These are phyloP conservation scores for Lethenteron camtschaticum DNA, from an alignment of 2,113 vertebrate genomes.

Conservation along the genomic window DNA sequence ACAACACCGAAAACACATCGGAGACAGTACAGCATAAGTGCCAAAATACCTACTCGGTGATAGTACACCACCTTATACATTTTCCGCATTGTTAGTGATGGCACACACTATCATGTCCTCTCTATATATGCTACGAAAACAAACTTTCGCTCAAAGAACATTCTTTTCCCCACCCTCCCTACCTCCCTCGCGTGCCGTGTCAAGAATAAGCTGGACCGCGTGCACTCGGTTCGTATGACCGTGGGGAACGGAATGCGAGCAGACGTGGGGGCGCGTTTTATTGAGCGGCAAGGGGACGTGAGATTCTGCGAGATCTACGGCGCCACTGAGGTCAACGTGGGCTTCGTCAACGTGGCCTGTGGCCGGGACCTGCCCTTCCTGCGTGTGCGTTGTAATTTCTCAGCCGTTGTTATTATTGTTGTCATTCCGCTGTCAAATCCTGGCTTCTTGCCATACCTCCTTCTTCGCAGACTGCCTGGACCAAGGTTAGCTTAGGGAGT, in stretches of 20 bases:
- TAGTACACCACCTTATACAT: too few species aligned
- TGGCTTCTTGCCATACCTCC: too few species aligned
- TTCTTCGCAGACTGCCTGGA: too few species aligned
- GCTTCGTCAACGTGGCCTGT: slow-evolving; percentile 40
- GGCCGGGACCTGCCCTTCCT: slow-evolving; percentile 34
- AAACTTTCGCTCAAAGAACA: too few species aligned
- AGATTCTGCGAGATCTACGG: slow-evolving; percentile 76
- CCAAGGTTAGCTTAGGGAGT: too few species aligned
- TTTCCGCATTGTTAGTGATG: too few species aligned
- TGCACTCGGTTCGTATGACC: slow-evolving; percentile 47
- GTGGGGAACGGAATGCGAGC: slow-evolving; percentile 57
- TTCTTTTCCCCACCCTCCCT: neutral
- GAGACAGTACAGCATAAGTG: too few species aligned
- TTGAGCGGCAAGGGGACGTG: slow-evolving; percentile 44
- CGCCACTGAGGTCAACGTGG: slow-evolving; percentile 71
- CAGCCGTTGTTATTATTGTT: neutral
- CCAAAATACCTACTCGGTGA: too few species aligned
- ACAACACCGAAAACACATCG: too few species aligned
- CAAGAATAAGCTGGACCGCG: slow-evolving; percentile 20
- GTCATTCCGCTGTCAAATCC: too few species aligned
- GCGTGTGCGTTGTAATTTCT: slow-evolving; percentile 25
- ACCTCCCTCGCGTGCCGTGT: slow-evolving; percentile 5
- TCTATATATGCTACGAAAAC: too few species aligned
- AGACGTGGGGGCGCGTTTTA: slow-evolving; percentile 63
- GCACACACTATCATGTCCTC: too few species aligned